Evolutionary conservation across 2,113 vertebrate species (phyloP).

Genomic region (Oryzias melastigma): DNA sequence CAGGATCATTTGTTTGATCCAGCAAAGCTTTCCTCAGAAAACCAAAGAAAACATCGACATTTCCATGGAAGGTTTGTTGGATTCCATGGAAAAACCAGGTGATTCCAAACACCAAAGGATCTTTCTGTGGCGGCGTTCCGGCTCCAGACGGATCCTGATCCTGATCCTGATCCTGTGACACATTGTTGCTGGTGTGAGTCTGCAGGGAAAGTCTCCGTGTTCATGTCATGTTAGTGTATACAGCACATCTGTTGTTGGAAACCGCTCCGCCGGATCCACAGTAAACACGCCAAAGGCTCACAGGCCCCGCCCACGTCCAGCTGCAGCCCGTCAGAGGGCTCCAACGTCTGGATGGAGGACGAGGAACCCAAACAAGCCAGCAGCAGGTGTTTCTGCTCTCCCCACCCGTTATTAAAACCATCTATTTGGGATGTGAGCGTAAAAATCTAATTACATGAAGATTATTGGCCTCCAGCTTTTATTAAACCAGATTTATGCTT

Average conservation of each 20-base stretch:
- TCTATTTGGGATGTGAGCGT: constrained; percentile 9
- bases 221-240: constrained; percentile 41
- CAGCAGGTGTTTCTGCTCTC: constrained; percentile 67
- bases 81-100: no score
- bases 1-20: no score
- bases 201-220: constrained; percentile 21
- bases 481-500: constrained; percentile 34
- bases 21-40: no score
- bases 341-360: constrained; percentile 30
- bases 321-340: constrained; percentile 54
- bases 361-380: constrained; percentile 30
- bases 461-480: constrained; percentile 19
- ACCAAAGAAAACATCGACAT: no score
- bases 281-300: constrained; percentile 68
- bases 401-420: constrained; percentile 35
- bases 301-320: constrained; percentile 63
- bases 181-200: constrained; percentile 10
- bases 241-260: constrained; percentile 63
- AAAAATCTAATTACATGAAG: constrained; percentile 6
- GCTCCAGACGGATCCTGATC: background rate
- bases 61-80: no score
- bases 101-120: no score
- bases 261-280: constrained; percentile 56
- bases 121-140: background rate
- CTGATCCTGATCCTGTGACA: no score